A percentile compares a stretch with the other conserved stretches of the same genome.
phyloP scores from a whole-genome alignment of 1,140 invertebrate genomes.

The Asobara japonica region DNA sequence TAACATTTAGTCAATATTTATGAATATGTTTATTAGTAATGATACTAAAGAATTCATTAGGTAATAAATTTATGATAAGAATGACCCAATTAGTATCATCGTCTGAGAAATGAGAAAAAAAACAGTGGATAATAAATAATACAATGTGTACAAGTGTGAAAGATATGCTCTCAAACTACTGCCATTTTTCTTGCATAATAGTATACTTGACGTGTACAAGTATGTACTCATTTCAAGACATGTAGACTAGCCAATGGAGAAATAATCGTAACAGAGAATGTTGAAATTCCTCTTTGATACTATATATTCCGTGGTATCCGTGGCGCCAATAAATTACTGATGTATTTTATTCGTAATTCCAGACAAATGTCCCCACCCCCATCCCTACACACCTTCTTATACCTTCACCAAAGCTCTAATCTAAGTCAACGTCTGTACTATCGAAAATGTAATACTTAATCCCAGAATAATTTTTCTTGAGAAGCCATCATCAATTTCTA shows the following conservation, averaged over 20 bases:
- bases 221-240: not conserved
- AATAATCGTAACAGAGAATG: conserved; percentile 1
- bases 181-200: conserved; percentile 7
- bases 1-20: conserved; percentile 14
- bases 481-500: not conserved
- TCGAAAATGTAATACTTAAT: not conserved
- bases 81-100: conserved; percentile 6
- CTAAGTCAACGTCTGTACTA: not conserved
- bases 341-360: conserved; percentile 3
- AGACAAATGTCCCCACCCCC: not conserved
- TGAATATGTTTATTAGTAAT: not conserved
- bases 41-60: not conserved
- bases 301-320: not conserved
- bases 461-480: not conserved
- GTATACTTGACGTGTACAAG: not conserved
- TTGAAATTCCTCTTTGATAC: conserved; percentile 9
- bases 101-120: not conserved
- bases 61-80: not conserved
- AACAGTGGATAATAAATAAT: too few relatives aligned
- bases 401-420: not conserved
- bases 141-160: not conserved
- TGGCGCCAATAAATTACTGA: conserved; percentile 1
- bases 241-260: not conserved
- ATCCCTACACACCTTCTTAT: too few relatives aligned
- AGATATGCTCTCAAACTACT: not conserved